These are phyloP conservation scores for Drosophila meridionalis DNA, from an alignment of 2,888 invertebrate species.

Conservation along the genomic window DNA sequence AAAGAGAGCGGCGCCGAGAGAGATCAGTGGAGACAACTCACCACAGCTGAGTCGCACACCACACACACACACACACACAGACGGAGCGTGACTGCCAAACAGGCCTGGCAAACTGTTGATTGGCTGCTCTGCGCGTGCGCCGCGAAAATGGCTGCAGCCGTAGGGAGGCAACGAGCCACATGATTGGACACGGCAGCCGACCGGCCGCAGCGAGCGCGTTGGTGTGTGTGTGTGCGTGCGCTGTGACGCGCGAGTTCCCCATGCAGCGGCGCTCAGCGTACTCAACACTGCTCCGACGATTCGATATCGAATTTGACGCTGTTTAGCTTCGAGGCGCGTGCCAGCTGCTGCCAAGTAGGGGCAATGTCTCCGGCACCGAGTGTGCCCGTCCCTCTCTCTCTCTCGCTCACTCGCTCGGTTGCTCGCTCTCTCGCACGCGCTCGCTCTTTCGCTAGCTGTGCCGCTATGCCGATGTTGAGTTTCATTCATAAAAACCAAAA, in stretches of 20 bases:
- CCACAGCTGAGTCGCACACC: constrained; percentile 31
- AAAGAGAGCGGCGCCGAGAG: constrained; percentile 25
- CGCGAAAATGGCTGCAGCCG: constrained; percentile 84
- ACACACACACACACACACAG: constrained; percentile 15
- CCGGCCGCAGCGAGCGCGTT: constrained; percentile 37
- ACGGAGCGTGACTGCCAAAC: constrained; percentile 32
- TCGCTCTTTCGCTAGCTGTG: constrained; percentile 10
- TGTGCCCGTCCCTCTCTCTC: constrained; percentile 18
- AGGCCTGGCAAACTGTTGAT: constrained; percentile 84
- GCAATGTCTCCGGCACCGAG: constrained; percentile 43
- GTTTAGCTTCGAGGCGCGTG: constrained; percentile 70
- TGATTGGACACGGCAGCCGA: constrained; percentile 73
- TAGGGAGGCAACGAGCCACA: constrained; percentile 82
- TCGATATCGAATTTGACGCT: constrained; percentile 67
- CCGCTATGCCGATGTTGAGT: constrained; percentile 70
- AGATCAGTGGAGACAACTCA: constrained; percentile 47
- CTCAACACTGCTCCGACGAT: constrained; percentile 46
- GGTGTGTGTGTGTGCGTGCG: constrained; percentile 16
- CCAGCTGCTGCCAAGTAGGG: constrained; percentile 66
- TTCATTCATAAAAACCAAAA: constrained; percentile 86
- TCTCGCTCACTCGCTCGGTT: not conserved
- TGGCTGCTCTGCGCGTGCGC: constrained; percentile 85
- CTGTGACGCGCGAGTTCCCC: constrained; percentile 63
- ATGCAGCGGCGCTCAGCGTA: constrained; percentile 37
- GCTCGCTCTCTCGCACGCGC: constrained; percentile 1